A percentile compares a stretch with the other conserved stretches of the same genome.
phyloP scores from a whole-genome alignment of 2,888 invertebrate genomes.

The Macrophya annulata region DNA sequence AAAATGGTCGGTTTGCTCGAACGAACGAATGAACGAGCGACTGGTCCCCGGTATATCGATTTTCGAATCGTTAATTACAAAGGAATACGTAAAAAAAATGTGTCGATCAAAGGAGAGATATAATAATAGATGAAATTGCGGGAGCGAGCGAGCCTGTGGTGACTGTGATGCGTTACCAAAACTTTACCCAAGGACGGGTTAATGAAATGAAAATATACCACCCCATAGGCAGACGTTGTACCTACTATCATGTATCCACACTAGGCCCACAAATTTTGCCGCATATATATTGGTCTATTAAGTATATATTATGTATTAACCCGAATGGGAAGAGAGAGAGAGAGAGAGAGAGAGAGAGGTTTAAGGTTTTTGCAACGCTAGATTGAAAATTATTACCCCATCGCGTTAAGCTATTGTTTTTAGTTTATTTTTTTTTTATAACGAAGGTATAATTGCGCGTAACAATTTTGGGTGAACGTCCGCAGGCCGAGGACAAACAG shows the following conservation, averaged over 20 bases:
- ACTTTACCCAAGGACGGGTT: neutral
- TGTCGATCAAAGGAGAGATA: neutral
- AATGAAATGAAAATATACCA: conserved; percentile 35
- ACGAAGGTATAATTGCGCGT: neutral
- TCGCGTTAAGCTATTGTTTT: neutral
- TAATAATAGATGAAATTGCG: neutral
- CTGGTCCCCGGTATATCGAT: neutral
- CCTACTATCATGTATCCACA: neutral
- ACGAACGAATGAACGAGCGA: neutral
- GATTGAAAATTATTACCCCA: neutral
- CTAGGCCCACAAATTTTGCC: neutral
- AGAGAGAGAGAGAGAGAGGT: neutral
- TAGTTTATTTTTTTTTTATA: neutral
- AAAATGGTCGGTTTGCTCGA: neutral
- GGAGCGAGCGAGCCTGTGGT: neutral
- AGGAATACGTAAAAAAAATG: conserved; percentile 6
- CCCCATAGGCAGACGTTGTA: neutral
- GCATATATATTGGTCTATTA: conserved; percentile 9
- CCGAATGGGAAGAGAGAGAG: neutral
- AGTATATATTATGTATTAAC: neutral
- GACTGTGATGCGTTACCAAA: conserved; percentile 20
- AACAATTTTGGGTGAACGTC: neutral
- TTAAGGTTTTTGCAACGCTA: neutral
- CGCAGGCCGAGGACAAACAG: neutral
- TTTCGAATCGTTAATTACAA: conserved; percentile 12